Percentiles rank a stretch among this genome's conserved stretches.
phyloP scores from a whole-genome alignment of 2,113 vertebrate species.

The Rousettus leschenaultii region DNA sequence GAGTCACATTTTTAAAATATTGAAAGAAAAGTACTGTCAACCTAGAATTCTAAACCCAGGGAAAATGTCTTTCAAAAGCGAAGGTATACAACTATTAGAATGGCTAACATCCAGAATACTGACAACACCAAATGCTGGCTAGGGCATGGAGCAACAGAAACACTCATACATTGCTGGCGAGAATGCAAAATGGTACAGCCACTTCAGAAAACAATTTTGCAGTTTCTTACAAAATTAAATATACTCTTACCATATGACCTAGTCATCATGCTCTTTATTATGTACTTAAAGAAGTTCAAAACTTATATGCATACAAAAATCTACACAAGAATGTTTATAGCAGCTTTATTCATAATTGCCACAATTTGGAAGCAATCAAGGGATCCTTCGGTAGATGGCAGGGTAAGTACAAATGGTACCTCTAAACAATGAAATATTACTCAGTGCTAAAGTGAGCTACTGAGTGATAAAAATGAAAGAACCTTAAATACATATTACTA shows the following conservation, averaged over 20 bases:
- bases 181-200: background rate
- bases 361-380: background rate
- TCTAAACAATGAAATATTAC: background rate
- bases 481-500: background rate
- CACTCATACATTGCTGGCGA: background rate
- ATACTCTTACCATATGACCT: background rate
- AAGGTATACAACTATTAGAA: background rate
- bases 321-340: background rate
- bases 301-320: background rate
- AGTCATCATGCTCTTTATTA: background rate
- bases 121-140: background rate
- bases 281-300: background rate
- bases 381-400: background rate
- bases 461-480: background rate
- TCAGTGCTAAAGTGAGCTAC: background rate
- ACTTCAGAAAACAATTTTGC: background rate
- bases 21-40: background rate
- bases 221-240: background rate
- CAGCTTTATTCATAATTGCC: background rate
- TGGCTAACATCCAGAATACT: background rate
- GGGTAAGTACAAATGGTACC: background rate
- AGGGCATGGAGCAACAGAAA: background rate
- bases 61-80: background rate
- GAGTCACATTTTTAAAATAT: background rate
- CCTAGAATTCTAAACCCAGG: background rate